Base-by-base conservation (phyloP, 2,113 vertebrate species). In the Platysternon megacephalum region DNA sequence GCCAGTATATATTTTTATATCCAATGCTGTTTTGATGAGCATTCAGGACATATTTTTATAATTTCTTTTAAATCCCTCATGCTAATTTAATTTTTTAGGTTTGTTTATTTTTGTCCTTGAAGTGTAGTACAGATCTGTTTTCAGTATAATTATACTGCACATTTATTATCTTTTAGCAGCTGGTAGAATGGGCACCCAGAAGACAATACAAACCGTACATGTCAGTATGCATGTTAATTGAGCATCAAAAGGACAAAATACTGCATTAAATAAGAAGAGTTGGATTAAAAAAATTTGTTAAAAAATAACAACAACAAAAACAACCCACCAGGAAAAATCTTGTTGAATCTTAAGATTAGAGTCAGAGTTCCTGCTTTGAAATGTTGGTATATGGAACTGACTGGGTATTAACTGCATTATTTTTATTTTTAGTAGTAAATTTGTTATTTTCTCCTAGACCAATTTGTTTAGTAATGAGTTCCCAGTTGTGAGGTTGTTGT, bases 41-140 rank as follows among this genome's bases (percentile, higher is more conserved):
- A 83, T 11, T 89, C 89, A 79, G n/a, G 13, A n/a, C 83, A 58
- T 95, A 78, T 89, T 94, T 97, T 95, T 90, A 44, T 94, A 84
- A 94, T 94, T 91, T 87, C 86, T 88, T 94, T 88, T 88, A 49
- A 78, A 90, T 95, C 79, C 93, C 84, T 95, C 85, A 42, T 93
- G 39, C 82, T 94, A 35, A 83, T 85, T 84, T 93, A 65, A 94
- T 93, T 93, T 91, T 49, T 87, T 89, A 53, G 10, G 42, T 92
- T 79, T 61, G 17, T 91, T 3, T 91, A 84, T 85, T 95, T 96
- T 26, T 93, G 84, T 94, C 80, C 53, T 88, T 89, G 48, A 92
- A 90, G 55, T 85, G 79, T 82, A 51, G 74, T 4, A 95, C 93
- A 91, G 91, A 42, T 93, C 46, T 82, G 8, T 48, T 93, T 96